A percentile compares a stretch with the other conserved stretches of the same genome.
These are phyloP conservation scores for Bellardia pandia DNA, from an alignment of 2,888 invertebrate genomes.

Conservation along the genomic window DNA sequence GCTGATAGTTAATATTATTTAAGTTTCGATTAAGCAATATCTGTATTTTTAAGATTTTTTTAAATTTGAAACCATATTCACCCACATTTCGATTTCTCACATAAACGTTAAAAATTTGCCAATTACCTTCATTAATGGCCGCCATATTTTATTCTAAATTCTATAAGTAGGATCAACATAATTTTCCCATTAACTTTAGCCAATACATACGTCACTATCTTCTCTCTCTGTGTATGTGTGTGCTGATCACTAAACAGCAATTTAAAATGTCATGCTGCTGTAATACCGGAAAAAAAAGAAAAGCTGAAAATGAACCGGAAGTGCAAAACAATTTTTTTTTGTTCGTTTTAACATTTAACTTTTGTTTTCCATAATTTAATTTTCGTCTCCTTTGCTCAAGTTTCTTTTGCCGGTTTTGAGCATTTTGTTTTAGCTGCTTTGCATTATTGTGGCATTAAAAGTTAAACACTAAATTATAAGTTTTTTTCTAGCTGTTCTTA, in stretches of 20 bases:
- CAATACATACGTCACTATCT: neutral
- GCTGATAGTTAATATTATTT: too few relatives aligned
- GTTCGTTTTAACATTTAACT: conserved; percentile 40
- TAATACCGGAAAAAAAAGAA: neutral
- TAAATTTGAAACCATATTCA: too few relatives aligned
- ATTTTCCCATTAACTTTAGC: neutral
- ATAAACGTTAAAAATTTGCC: too few relatives aligned
- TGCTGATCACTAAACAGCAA: neutral
- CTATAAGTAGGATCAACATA: neutral
- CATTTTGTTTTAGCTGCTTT: conserved; percentile 29
- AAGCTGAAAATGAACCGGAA: conserved; percentile 50
- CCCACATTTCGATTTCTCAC: too few relatives aligned
- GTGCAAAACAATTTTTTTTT: conserved; percentile 51
- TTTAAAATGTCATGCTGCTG: neutral
- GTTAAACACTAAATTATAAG: conserved; percentile 67
- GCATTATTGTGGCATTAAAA: conserved; percentile 63
- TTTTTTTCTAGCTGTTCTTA: conserved; percentile 2
- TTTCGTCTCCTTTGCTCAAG: conserved; percentile 42
- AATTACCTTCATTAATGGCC: too few relatives aligned
- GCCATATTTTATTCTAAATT: too few relatives aligned
- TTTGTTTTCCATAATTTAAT: conserved; percentile 65
- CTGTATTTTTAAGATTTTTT: too few relatives aligned
- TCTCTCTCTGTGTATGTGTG: neutral
- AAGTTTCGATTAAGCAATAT: too few relatives aligned
- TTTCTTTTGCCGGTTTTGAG: conserved; percentile 26